Conservation (phyloP, 2,113 vertebrate genomes). For the Sprattus sprattus region DNA sequence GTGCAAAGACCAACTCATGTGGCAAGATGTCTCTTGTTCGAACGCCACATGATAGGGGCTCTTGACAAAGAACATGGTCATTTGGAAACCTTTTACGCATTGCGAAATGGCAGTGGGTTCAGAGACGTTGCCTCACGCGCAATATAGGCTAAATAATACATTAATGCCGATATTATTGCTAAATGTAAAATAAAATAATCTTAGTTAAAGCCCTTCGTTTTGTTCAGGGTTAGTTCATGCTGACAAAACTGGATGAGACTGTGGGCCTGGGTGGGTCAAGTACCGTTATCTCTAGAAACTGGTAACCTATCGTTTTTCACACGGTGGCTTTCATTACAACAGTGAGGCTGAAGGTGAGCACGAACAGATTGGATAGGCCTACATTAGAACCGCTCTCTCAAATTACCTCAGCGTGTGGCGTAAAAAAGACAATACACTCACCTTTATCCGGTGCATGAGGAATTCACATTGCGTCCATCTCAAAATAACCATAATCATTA, state of each 20-base stretch:
- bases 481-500: not conserved
- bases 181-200: not conserved
- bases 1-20: slow-evolving; percentile 49
- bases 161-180: not conserved
- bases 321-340: not conserved
- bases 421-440: not conserved
- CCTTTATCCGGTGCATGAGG: not conserved
- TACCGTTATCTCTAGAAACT: slow-evolving; percentile 12
- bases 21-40: slow-evolving; percentile 43
- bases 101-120: not conserved
- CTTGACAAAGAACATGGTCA: slow-evolving; percentile 34
- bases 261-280: not conserved
- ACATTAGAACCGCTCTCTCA: slow-evolving; percentile 3
- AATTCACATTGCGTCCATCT: not conserved
- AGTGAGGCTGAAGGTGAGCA: slow-evolving; percentile 3
- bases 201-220: not conserved
- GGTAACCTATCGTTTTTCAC: slow-evolving; percentile 14
- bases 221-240: not conserved
- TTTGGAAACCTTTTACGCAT: not conserved
- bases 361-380: not conserved
- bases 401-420: slow-evolving; percentile 15
- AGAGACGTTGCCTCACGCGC: not conserved
- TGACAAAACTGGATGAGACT: not conserved
- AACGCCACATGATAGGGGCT: slow-evolving; percentile 47
- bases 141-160: not conserved